phyloP scores from a whole-genome alignment of 2,797 vertebrate species.

The Galaxias olidus region DNA sequence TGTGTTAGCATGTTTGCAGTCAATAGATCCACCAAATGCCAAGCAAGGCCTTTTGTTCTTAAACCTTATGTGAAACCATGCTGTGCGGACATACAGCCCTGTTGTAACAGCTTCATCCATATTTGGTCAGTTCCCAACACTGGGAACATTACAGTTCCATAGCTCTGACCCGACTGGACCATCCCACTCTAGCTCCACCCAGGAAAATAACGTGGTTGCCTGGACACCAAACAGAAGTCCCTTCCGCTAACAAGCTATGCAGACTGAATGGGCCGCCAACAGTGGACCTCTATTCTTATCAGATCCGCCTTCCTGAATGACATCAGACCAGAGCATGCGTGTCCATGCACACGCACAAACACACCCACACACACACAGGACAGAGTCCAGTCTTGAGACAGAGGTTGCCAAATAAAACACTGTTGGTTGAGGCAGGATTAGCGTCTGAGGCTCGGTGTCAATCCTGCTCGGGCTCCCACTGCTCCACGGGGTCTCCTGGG shows the following conservation, averaged over 20 bases:
- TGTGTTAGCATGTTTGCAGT: slow-evolving; percentile 2
- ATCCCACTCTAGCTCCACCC: slow-evolving; percentile 29
- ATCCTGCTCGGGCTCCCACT: slow-evolving; percentile 22
- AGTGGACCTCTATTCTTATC: slow-evolving; percentile 39
- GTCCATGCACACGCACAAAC: slow-evolving; percentile 6
- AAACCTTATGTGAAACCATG: neutral
- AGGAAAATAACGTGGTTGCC: slow-evolving; percentile 48
- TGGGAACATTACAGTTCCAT: slow-evolving; percentile 21
- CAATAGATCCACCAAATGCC: slow-evolving; percentile 3
- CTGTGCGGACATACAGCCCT: neutral
- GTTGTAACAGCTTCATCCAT: neutral
- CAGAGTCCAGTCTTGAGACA: slow-evolving; percentile 11
- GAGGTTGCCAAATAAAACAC: slow-evolving; percentile 38
- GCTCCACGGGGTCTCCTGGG: slow-evolving; percentile 7
- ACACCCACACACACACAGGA: slow-evolving; percentile 16
- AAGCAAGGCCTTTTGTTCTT: neutral
- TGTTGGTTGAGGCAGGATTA: slow-evolving; percentile 40
- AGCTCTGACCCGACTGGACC: slow-evolving; percentile 13
- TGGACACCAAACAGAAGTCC: slow-evolving; percentile 65
- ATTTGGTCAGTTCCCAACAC: slow-evolving; percentile 13
- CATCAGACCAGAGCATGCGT: neutral
- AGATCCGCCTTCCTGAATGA: slow-evolving; percentile 19
- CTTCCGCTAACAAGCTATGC: slow-evolving; percentile 11
- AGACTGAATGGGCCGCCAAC: slow-evolving; percentile 29
- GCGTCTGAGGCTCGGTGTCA: slow-evolving; percentile 20